Evolutionary conservation across 2,113 vertebrate genomes (phyloP).

Genomic region (Ctenomys sociabilis): DNA sequence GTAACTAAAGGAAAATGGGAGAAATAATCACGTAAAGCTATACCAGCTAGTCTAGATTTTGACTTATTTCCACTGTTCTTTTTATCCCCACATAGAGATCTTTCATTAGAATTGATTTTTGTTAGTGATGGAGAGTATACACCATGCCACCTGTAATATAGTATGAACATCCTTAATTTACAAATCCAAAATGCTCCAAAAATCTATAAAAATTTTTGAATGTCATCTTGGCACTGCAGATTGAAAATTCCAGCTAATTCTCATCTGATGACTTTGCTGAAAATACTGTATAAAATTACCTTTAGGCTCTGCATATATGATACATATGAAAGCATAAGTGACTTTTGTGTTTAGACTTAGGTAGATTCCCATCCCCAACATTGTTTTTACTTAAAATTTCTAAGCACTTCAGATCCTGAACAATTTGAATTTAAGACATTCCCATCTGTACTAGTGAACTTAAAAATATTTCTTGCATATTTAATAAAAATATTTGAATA

Average conservation of each 20-base stretch:
- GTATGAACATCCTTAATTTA: not conserved
- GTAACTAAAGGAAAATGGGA: not conserved
- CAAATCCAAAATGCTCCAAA: not conserved
- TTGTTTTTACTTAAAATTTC: not conserved
- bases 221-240: not conserved
- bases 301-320: not conserved
- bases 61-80: slow-evolving; percentile 8
- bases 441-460: not conserved
- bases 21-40: not conserved
- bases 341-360: not conserved
- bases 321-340: not conserved
- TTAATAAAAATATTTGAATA: slow-evolving; percentile 58
- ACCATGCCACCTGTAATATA: not conserved
- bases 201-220: not conserved
- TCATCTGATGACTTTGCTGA: not conserved
- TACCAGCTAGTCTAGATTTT: not conserved
- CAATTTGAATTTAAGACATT: not conserved
- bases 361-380: not conserved
- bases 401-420: not conserved
- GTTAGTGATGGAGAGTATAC: not conserved
- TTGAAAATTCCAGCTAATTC: not conserved
- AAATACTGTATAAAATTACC: not conserved
- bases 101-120: slow-evolving; percentile 50
- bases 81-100: not conserved
- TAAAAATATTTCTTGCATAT: slow-evolving; percentile 9